These are phyloP conservation scores for Silvanus unidentatus DNA, from an alignment of 2,888 invertebrate genomes.

Conservation along the genomic window DNA sequence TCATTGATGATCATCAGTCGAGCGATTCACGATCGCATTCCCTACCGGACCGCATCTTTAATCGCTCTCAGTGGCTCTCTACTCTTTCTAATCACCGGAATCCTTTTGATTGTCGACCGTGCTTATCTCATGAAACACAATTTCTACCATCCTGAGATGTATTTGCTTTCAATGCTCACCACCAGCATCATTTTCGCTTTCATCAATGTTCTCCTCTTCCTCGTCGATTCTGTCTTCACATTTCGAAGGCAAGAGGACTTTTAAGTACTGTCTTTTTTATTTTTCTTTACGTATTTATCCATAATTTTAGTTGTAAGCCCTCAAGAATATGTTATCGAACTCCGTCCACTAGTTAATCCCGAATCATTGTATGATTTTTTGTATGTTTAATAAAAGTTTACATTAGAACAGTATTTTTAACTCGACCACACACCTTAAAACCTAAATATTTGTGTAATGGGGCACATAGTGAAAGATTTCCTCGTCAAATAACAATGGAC, in stretches of 20 bases:
- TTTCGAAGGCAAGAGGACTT: constrained; percentile 53
- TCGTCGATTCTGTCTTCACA: constrained; percentile 57
- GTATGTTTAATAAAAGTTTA: not conserved
- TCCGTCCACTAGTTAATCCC: constrained; percentile 26
- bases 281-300: not conserved
- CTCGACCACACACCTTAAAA: no score
- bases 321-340: constrained; percentile 15
- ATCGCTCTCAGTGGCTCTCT: constrained; percentile 58
- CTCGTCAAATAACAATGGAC: not conserved
- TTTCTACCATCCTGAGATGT: constrained; percentile 57
- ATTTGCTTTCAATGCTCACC: constrained; percentile 59
- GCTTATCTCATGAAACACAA: constrained; percentile 45
- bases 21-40: constrained; percentile 56
- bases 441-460: not conserved
- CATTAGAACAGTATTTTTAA: no score
- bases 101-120: constrained; percentile 53
- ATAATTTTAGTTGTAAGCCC: not conserved
- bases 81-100: constrained; percentile 60
- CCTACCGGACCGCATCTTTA: constrained; percentile 58
- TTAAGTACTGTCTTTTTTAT: constrained; percentile 29
- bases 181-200: constrained; percentile 60
- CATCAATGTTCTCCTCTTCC: constrained; percentile 55
- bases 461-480: not conserved
- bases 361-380: no score
- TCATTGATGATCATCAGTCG: constrained; percentile 56